Base-by-base conservation (phyloP, 2,797 vertebrate species). In the Manis javanica region DNA sequence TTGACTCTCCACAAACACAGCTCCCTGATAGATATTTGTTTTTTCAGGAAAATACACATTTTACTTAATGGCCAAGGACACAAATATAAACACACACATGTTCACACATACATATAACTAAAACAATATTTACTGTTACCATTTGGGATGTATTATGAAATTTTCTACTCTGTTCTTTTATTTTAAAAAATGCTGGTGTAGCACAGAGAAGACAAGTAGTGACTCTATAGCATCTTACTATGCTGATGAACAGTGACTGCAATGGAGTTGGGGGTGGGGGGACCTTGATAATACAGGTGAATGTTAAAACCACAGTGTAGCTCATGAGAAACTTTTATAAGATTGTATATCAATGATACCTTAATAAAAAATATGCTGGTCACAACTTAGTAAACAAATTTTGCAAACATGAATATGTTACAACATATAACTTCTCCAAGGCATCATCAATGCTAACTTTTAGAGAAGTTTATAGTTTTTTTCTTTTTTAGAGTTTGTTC, bases 31-130 rank as follows among this genome's bases (percentile, higher is more conserved):
- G 15, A 51, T 55, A n/a, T 39, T 92, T 90, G 92, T 83, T 46
- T 46, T 46, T 46, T 46, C n/a, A 46, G 46, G 59, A 74, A 82
- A 71, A 95, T 46, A 46, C 42, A 21, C 13, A 68, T 74, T 92
- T 97, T 92, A 94, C 88, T 92, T 95, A 96, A 88, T 51, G 49
- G 94, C 15, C 29, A 87, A 49, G 23, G 64, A 77, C 39, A 93
- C 51, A 87, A 9, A 42, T 46, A 46, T 46, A 46, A 37, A 72
- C 51, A 91, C 63, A 63, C n/a, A 90, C 26, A 87, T 26, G 55
- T 71, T 66, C 51, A 49, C 3, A 90, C 37, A 75, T 34, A 55
- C 8, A 46, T 16, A 69, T 51, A 78, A 61, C 46, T 49, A 79
- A 90, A 94, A 84, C 87, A 64, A 10, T 59, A 64, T 66, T 89